Percentiles rank a stretch among this genome's conserved stretches.
phyloP scores from a whole-genome alignment of 2,113 vertebrate genomes.

The Neomonachus schauinslandi region DNA sequence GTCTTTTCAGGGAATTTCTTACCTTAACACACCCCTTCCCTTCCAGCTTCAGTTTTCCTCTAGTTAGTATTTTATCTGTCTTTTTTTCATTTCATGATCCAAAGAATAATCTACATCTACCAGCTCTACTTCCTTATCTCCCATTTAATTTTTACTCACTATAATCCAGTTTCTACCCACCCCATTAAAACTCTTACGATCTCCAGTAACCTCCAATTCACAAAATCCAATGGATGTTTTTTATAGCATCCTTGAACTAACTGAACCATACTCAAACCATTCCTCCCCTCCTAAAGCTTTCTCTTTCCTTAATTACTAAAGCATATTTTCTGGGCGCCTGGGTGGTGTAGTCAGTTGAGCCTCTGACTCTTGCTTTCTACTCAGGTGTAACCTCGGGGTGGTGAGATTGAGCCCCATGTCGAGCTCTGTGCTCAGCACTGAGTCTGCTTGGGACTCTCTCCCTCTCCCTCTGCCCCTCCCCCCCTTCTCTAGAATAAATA shows the following conservation, averaged over 20 bases:
- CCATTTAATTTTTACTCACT: neutral
- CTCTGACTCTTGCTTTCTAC: neutral
- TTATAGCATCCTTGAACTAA: neutral
- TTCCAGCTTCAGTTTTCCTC: neutral
- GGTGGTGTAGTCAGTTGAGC: neutral
- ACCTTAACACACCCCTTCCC: neutral
- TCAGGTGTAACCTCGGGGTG: neutral
- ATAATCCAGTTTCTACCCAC: neutral
- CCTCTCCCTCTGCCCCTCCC: neutral
- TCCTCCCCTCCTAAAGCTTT: neutral
- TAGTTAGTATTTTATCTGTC: neutral
- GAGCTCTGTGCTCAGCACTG: neutral
- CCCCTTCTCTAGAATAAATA: neutral
- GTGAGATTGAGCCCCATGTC: neutral
- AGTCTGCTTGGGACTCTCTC: neutral
- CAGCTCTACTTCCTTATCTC: neutral
- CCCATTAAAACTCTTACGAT: neutral
- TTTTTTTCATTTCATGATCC: neutral
- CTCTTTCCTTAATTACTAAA: neutral
- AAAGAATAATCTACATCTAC: neutral
- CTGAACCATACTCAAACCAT: neutral
- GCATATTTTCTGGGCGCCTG: neutral
- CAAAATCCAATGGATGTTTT: neutral
- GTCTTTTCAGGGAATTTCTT: neutral
- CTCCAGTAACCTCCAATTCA: neutral